Percentiles rank a stretch among this genome's conserved stretches.
Conservation (phyloP, 2,888 invertebrate species). For the Eristalis arbustorum region DNA sequence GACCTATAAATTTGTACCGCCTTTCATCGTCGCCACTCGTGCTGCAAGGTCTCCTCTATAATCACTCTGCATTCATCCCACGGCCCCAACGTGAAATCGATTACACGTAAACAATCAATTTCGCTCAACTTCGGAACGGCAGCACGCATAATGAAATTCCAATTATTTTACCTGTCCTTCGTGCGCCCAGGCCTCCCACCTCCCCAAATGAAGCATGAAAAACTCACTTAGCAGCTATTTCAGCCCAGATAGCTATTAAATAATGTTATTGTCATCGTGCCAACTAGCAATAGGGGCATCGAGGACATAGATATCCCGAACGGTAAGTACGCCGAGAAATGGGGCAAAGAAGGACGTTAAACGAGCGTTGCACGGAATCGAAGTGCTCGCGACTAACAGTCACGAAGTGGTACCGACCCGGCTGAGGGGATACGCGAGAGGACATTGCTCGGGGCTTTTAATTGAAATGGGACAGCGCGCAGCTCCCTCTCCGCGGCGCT, state of each 20-base stretch:
- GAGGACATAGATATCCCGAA: slow-evolving; percentile 63
- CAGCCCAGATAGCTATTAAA: slow-evolving; percentile 61
- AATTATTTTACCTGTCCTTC: slow-evolving; percentile 58
- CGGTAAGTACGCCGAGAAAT: slow-evolving; percentile 35
- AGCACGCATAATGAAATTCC: slow-evolving; percentile 59
- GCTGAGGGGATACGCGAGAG: slow-evolving; percentile 48
- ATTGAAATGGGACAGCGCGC: slow-evolving; percentile 42
- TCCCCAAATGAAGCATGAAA: slow-evolving; percentile 61
- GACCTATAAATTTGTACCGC: not conserved
- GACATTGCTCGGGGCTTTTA: slow-evolving; percentile 63
- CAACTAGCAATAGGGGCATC: slow-evolving; percentile 66
- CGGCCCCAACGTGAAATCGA: slow-evolving; percentile 33
- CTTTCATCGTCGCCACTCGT: not conserved
- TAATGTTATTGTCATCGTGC: slow-evolving; percentile 70
- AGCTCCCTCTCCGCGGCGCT: not conserved
- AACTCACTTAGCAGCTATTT: slow-evolving; percentile 67
- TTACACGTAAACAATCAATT: slow-evolving; percentile 46
- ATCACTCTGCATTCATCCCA: slow-evolving; percentile 6
- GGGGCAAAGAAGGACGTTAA: slow-evolving; percentile 15
- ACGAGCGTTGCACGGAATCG: slow-evolving; percentile 59
- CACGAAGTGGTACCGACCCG: slow-evolving; percentile 62
- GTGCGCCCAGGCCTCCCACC: slow-evolving; percentile 5
- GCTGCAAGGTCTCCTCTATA: not conserved
- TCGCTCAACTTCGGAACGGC: slow-evolving; percentile 31
- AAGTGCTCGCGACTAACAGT: slow-evolving; percentile 61